Base-by-base conservation (phyloP, 2,113 vertebrate genomes). In the Cavia porcellus region DNA sequence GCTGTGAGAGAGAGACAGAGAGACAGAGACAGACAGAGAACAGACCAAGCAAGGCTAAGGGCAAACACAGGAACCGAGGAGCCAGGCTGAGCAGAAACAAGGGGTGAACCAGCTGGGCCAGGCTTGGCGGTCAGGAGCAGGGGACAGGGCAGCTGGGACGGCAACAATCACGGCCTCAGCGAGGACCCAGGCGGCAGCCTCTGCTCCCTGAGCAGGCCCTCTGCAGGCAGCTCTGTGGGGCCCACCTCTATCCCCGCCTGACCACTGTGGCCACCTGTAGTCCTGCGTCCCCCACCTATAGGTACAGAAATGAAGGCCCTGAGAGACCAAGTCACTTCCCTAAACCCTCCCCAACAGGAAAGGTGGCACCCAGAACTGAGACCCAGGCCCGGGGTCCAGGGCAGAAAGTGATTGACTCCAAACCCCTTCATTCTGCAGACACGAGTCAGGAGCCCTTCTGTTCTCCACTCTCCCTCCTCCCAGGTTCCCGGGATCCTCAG, bases 51-150 rank as follows among this genome's bases (percentile, higher is more conserved):
- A 0, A 57, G 0, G 3, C 0, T 24, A 24, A 1, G 22, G 0
- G 2, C 6, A 5, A 0, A 28, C 1, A 25, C 4, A 8, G 38
- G 10, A 3, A 1, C 7, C 7, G 0, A 59, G 81, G 81, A 61
- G 57, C 57, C 66, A 7, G 0, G 20, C 3, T 5, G 20, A 20
- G 2, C 1, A 7, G 22, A 47, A 61, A 38, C 52, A 5, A 1
- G 2, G 1, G 2, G 0, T 5, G 22, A 4, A n/a, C 1, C 30
- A 1, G 38, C 32, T 5, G 47, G 47, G 7, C 47, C 62, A 4
- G 1, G 68, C 0, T 0, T 3, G 4, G n/a, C 0, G 4, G 52
- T 4, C 7, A 2, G 9, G 28, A 3, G 66, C 3, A 24, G n/a
- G 4, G 62, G 50, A 13, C 8, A 32, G 14, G n/a, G 3, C 1